Evolutionary conservation across 2,113 vertebrate genomes (phyloP).

Genomic region (Corapipo altera): DNA sequence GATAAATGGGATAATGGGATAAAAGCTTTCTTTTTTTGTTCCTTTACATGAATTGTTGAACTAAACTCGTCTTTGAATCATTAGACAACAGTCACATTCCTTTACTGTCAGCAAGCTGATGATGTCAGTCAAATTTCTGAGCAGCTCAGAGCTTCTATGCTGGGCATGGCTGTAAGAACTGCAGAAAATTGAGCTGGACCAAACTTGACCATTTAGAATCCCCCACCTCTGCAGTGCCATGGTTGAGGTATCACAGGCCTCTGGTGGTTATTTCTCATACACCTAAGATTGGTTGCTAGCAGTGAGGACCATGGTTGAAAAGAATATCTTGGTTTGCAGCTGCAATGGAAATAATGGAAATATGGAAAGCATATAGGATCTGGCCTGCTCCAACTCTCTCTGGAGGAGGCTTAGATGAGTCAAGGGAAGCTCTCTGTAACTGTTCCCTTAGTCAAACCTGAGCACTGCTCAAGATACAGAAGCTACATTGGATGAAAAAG

Average conservation of each 20-base stretch:
- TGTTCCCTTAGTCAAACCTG: neutral
- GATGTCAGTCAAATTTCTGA: neutral
- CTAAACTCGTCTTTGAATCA: neutral
- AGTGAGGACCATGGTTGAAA: neutral
- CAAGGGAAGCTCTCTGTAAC: neutral
- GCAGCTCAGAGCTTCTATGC: neutral
- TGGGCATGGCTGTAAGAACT: neutral
- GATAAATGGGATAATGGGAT: neutral
- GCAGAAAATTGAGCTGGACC: neutral
- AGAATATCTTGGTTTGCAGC: neutral
- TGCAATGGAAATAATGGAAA: neutral
- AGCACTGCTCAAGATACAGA: neutral
- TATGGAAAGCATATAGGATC: neutral
- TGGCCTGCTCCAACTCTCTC: accelerated
- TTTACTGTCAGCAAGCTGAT: neutral
- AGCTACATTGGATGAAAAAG: neutral
- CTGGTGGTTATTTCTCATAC: neutral
- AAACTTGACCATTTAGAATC: neutral
- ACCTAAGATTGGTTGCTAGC: neutral
- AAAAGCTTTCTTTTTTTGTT: neutral
- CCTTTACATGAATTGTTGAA: neutral
- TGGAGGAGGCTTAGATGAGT: neutral
- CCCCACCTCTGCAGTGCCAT: accelerated
- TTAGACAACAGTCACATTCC: neutral
- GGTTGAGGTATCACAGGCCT: neutral